A percentile compares a stretch with the other conserved stretches of the same genome.
Evolutionary conservation across 1,140 invertebrate genomes (phyloP).

Genomic region (Brachionus plicatilis): DNA sequence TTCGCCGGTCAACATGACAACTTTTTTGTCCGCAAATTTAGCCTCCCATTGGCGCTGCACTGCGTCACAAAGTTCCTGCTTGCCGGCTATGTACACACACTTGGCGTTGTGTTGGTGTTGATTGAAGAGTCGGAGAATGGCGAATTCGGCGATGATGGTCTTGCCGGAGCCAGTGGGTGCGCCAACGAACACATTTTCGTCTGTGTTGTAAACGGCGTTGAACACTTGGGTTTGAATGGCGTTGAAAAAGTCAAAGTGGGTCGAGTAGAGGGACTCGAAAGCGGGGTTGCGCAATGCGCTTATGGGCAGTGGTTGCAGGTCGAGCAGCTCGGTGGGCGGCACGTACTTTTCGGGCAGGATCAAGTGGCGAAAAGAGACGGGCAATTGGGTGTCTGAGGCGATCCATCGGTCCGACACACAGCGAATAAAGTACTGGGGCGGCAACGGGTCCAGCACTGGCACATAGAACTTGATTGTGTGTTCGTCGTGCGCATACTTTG

Average conservation of each 20-base stretch:
- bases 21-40: slow-evolving; percentile 81
- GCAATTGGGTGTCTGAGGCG: slow-evolving; percentile 82
- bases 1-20: slow-evolving; percentile 90
- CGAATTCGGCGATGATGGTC: slow-evolving; percentile 92
- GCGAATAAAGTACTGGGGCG: slow-evolving; percentile 92
- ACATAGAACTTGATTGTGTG: slow-evolving; percentile 97
- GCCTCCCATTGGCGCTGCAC: slow-evolving; percentile 73
- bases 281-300: slow-evolving; percentile 68
- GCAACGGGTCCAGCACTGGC: slow-evolving; percentile 92
- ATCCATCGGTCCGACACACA: slow-evolving; percentile 63
- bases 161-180: slow-evolving; percentile 96
- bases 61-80: slow-evolving; percentile 82
- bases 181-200: slow-evolving; percentile 97
- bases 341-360: slow-evolving; percentile 96
- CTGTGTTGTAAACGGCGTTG: slow-evolving; percentile 94
- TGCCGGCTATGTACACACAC: slow-evolving; percentile 87
- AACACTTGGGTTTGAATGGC: slow-evolving; percentile 99
- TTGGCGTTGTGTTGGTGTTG: slow-evolving; percentile 49
- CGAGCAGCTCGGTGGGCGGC: slow-evolving; percentile 93
- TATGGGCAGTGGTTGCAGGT: slow-evolving; percentile 89
- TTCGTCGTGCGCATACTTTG: slow-evolving; percentile 85
- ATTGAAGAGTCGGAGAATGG: slow-evolving; percentile 70
- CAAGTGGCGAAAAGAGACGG: slow-evolving; percentile 93
- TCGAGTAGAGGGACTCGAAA: slow-evolving; percentile 76
- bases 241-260: slow-evolving; percentile 87